Conservation (phyloP, 2,797 vertebrate species). For the Okamejei kenojei region DNA sequence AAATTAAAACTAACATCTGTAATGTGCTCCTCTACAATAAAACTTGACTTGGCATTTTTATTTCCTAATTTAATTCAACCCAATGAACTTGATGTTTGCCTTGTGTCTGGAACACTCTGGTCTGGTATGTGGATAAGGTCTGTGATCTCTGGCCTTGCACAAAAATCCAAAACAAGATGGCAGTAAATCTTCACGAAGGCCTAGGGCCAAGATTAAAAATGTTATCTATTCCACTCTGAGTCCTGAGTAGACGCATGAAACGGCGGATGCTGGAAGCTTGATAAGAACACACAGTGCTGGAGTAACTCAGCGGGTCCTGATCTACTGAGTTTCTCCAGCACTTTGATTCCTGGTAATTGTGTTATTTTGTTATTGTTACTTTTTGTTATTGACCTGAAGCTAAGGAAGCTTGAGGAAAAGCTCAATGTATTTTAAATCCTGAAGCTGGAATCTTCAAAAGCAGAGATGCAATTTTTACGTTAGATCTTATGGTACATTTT, state of each 20-base stretch:
- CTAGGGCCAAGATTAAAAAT: not conserved
- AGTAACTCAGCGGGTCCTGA: too few species aligned
- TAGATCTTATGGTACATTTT: too few species aligned
- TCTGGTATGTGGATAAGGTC: not conserved
- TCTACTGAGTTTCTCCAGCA: too few species aligned
- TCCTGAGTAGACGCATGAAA: not conserved
- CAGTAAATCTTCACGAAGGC: not conserved
- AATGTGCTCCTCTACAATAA: not conserved
- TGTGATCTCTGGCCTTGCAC: not conserved
- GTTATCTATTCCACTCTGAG: not conserved
- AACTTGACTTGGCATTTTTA: too few species aligned
- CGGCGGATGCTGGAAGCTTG: too few species aligned
- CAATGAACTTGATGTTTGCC: not conserved
- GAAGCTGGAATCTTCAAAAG: too few species aligned
- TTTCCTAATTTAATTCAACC: not conserved
- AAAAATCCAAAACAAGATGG: not conserved
- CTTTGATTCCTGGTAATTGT: not conserved
- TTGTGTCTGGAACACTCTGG: not conserved
- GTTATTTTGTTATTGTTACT: too few species aligned
- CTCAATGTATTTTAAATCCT: too few species aligned
- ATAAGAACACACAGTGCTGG: too few species aligned
- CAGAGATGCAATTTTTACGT: too few species aligned
- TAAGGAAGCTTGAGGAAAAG: too few species aligned
- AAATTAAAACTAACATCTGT: not conserved
- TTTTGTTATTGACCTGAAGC: too few species aligned